Percentiles rank a stretch among this genome's conserved stretches.
Conservation (phyloP, 2,797 vertebrate species). For the Catharus ustulatus region DNA sequence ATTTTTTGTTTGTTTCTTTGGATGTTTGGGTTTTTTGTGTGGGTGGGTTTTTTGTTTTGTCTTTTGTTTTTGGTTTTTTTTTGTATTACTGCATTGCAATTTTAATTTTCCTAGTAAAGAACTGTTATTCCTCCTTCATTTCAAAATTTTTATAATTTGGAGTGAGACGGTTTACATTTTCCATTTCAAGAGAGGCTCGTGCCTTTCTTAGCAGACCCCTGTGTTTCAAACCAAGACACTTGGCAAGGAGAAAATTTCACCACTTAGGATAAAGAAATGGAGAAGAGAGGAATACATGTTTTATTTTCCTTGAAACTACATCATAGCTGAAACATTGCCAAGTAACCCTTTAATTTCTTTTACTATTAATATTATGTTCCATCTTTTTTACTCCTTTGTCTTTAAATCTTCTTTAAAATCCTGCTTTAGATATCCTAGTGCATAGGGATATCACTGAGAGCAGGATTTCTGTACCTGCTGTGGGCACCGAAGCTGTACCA, state of each 20-base stretch:
- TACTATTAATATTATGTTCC: background rate
- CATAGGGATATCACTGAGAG: background rate
- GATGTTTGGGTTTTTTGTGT: no score
- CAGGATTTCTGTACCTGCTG: background rate
- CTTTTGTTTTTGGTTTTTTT: no score
- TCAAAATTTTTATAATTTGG: no score
- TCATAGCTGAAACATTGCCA: background rate
- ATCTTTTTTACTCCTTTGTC: background rate
- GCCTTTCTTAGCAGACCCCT: no score
- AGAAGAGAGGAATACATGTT: background rate
- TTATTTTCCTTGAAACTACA: background rate
- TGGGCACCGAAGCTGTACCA: background rate
- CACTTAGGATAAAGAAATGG: background rate
- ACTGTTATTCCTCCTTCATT: no score
- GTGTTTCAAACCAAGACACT: no score
- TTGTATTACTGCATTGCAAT: no score
- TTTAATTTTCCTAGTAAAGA: no score
- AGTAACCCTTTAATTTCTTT: background rate
- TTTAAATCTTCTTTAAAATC: background rate
- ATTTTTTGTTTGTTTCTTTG: no score
- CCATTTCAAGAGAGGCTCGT: no score
- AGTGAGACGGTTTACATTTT: no score
- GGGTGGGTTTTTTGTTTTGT: no score
- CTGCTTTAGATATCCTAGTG: background rate
- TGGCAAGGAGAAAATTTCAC: background rate